Evolutionary conservation across 2,888 invertebrate species (phyloP), one percentile per base, ranked within the genome.

Genomic region (Archips crataeganus): DNA sequence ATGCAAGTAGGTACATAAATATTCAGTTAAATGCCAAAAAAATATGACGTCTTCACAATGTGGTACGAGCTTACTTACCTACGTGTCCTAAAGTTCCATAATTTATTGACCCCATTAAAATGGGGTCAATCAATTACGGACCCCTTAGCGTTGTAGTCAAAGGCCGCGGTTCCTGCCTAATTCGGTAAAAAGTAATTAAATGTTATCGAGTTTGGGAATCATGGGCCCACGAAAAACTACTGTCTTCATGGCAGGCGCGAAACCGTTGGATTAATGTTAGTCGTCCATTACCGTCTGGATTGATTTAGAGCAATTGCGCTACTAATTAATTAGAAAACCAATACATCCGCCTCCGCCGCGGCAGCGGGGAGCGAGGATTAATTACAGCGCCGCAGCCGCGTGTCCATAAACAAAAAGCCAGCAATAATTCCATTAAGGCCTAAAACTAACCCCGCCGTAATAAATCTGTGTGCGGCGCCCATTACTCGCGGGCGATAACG

Each of bases 371-470:
- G 76, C 79, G 77, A 80, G 79, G 79, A 78, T 77, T 78, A 77
- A 77, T 78, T 76, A 75, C 76, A 69, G 51, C 64, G 60, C 54
- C 51, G 75, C 61, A 47, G 66, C 79, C 77, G 79, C 80, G 79
- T 75, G 80, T 73, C 82, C 82, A 86, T 87, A 87, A 87, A 88
- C 88, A 86, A 87, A 81, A 84, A 83, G 81, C 82, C 82, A 84
- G 83, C 84, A 82, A 85, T 89, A 89, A 90, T 89, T 87, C 91
- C 91, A 90, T 91, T 90, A 91, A 87, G 84, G 84, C 84, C 84
- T 84, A 82, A 80, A 85, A 82, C 85, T 85, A 85, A 85, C 87
- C 87, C 87, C 84, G 83, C 84, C 65, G 70, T 65, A 74, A 77
- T 90, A 88, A 88, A 90, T 90, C 90, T 85, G 82, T 79, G 78